Evolutionary conservation across 2,113 vertebrate genomes (phyloP), one percentile per base, ranked within the genome.

Genomic region (Microcebus tavaratra): DNA sequence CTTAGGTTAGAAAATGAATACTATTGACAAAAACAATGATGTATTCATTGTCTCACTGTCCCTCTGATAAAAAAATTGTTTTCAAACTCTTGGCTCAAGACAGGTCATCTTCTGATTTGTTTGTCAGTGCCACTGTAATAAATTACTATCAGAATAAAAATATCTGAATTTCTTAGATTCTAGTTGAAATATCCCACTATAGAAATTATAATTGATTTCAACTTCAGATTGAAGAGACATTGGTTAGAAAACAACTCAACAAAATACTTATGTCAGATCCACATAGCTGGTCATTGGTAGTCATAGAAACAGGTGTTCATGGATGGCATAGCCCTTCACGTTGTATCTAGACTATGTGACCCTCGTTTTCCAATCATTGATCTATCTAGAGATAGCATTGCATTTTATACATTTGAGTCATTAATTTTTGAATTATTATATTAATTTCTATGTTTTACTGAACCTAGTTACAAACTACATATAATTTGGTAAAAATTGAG

Each of bases 381-480:
- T 80, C 93, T 93, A 78, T 88, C n/a, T 93, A 78, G 15, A 65
- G 23, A 76, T 73, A 88, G 3, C 21, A 82, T 86, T 78, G 39
- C 34, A 36, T 70, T 96, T 90, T 89, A 36, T 36, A 36, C 3
- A 39, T 39, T 3, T 75, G 31, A 91, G 21, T 78, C 82, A 96
- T 65, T 95, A 70, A 48, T 93, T 65, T 94, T 91, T 86, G n/a
- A 94, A 81, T 95, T 63, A 67, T 59, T 20, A 96, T 27, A 92
- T 29, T 59, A 90, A 72, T 80, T 89, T 91, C 6, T 88, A 78
- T 36, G 63, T 95, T 95, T 90, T 42, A 48, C 36, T 80, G 57
- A 96, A 72, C 11, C n/a, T 83, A 95, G 21, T 80, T 88, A 59
- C 5, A 92, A 78, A 79, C 11, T 89, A 63, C 82, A 21, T 55